These are phyloP conservation scores for Noctua comes DNA, from an alignment of 2,888 invertebrate species.

Conservation along the genomic window DNA sequence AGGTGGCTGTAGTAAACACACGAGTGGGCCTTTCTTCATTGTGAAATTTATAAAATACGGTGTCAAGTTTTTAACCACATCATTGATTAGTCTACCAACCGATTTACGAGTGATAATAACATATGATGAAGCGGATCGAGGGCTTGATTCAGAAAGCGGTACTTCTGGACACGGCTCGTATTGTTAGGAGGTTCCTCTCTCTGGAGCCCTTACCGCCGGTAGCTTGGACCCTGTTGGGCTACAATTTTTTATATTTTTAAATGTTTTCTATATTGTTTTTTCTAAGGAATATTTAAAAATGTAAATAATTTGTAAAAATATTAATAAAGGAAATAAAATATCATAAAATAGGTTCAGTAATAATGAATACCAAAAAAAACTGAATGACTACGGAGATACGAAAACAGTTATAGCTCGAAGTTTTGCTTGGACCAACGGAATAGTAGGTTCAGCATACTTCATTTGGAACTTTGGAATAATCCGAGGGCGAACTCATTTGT, in stretches of 20 bases:
- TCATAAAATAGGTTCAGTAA: not conserved
- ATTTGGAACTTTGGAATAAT: not conserved
- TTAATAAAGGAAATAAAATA: too few species aligned
- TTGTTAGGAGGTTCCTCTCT: too few species aligned
- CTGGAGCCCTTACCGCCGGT: too few species aligned
- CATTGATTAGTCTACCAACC: not conserved
- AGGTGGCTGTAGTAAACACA: not conserved
- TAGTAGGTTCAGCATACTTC: not conserved
- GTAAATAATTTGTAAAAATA: too few species aligned
- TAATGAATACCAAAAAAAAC: not conserved
- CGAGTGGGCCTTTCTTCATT: not conserved
- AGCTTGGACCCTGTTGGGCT: too few species aligned
- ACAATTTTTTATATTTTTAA: too few species aligned
- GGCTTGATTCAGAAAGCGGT: too few species aligned
- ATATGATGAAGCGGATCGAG: not conserved
- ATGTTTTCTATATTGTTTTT: too few species aligned
- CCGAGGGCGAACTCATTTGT: not conserved
- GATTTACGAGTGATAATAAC: not conserved
- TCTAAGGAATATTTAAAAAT: too few species aligned
- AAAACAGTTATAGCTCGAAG: not conserved
- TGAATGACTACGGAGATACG: not conserved
- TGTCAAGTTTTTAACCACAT: conserved; percentile 8
- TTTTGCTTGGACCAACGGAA: not conserved
- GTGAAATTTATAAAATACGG: conserved; percentile 1
- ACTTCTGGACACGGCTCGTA: too few species aligned